Evolutionary conservation across 2,113 vertebrate species (phyloP).

Genomic region (Hyaena hyaena): DNA sequence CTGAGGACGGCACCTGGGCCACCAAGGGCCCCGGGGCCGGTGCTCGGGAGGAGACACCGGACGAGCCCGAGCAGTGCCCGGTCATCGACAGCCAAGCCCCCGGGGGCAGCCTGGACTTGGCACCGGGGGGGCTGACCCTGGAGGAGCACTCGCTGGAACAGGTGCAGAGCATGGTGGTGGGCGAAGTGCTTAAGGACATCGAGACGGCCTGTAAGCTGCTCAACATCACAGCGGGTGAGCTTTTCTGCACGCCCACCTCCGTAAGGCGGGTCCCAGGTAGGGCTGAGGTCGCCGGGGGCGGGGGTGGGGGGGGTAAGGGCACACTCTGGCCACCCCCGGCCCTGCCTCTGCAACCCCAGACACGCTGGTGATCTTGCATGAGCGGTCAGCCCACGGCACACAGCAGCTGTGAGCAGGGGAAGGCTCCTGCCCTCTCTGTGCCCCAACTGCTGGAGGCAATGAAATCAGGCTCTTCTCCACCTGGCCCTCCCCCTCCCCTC

Average conservation of each 20-base stretch:
- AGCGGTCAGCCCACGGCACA: accelerated
- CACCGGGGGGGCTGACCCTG: constrained; percentile 85
- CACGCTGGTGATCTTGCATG: neutral
- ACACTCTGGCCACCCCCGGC: neutral
- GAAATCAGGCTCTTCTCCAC: accelerated
- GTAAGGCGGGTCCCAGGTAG: accelerated
- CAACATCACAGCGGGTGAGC: constrained; percentile 94
- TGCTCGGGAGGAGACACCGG: constrained; percentile 62
- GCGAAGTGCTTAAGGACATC: constrained; percentile 98
- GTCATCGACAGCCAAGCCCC: constrained; percentile 96
- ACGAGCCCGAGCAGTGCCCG: constrained; percentile 96
- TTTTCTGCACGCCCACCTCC: accelerated
- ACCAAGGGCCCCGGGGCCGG: constrained; percentile 80
- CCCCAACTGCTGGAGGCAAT: accelerated
- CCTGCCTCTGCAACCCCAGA: neutral
- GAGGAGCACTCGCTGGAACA: constrained; percentile 97
- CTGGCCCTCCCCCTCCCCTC: neutral
- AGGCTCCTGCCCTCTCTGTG: neutral
- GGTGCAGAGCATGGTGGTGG: constrained; percentile 98
- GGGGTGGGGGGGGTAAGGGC: neutral
- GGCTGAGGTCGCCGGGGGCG: neutral
- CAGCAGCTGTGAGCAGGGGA: neutral
- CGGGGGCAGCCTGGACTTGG: constrained; percentile 88
- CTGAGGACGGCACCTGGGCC: constrained; percentile 88
- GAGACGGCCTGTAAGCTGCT: constrained; percentile 98